A percentile compares a stretch with the other conserved stretches of the same genome.
These are phyloP conservation scores for Procambarus virginalis DNA, from an alignment of 1,140 invertebrate species.

Conservation along the genomic window DNA sequence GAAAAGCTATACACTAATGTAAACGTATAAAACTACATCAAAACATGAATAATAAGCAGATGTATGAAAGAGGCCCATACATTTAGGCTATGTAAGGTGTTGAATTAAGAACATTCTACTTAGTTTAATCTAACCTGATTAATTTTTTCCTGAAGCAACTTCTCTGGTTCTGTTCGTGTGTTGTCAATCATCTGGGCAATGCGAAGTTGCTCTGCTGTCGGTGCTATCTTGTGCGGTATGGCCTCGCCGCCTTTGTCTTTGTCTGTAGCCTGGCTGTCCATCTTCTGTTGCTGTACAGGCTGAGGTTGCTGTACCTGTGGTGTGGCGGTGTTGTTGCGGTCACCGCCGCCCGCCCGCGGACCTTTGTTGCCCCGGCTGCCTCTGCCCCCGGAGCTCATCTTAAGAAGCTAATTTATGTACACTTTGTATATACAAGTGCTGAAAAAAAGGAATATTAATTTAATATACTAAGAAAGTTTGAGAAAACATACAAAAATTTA, in stretches of 20 bases:
- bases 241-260: constrained; percentile 59
- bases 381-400: constrained; percentile 70
- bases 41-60: no score
- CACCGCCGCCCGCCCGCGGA: constrained; percentile 45
- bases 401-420: constrained; percentile 70
- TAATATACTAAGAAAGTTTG: no score
- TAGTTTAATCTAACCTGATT: constrained; percentile 43
- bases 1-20: no score
- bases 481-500: no score
- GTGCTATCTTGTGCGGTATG: constrained; percentile 67
- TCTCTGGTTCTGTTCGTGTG: constrained; percentile 57
- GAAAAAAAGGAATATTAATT: constrained; percentile 24
- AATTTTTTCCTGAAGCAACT: constrained; percentile 66
- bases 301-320: constrained; percentile 48
- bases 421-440: constrained; percentile 71
- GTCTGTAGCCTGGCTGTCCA: constrained; percentile 58
- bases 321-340: constrained; percentile 43
- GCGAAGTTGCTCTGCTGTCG: constrained; percentile 67
- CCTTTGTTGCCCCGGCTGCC: constrained; percentile 66
- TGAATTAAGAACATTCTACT: no score
- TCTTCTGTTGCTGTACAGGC: constrained; percentile 50
- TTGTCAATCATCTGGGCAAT: constrained; percentile 70
- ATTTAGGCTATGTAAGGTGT: no score
- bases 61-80: no score
- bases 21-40: no score